Evolutionary conservation across 2,888 invertebrate species (phyloP).

Genomic region (Thelaira solivaga): DNA sequence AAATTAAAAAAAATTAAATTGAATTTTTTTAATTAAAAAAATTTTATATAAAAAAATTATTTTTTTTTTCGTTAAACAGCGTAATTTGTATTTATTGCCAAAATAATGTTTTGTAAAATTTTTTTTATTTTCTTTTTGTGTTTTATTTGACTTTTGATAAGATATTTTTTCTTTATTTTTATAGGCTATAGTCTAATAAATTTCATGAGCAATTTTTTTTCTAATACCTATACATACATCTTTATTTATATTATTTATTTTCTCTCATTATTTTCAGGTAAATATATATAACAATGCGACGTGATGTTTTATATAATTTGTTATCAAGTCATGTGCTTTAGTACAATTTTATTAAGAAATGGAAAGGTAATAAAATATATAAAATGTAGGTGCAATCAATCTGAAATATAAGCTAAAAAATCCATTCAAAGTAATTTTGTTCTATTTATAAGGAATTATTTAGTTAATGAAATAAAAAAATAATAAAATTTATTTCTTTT

Average conservation of each 20-base stretch:
- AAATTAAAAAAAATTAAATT: too few relatives aligned
- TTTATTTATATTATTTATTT: neutral
- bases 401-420: neutral
- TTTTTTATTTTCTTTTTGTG: neutral
- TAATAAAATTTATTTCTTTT: too few relatives aligned
- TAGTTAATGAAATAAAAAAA: too few relatives aligned
- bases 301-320: neutral
- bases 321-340: neutral
- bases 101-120: neutral
- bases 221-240: too few relatives aligned
- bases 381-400: neutral
- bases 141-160: conserved; percentile 25
- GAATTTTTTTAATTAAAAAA: neutral
- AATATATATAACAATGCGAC: conserved; percentile 2
- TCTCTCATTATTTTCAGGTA: conserved; percentile 48
- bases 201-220: conserved; percentile 24
- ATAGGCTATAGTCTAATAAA: neutral
- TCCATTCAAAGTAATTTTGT: too few relatives aligned
- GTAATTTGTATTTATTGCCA: neutral
- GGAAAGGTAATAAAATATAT: too few relatives aligned
- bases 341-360: neutral
- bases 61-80: neutral
- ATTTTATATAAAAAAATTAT: neutral
- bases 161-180: conserved; percentile 11
- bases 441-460: too few relatives aligned